A percentile compares a stretch with the other conserved stretches of the same genome.
Evolutionary conservation across 1,140 invertebrate genomes (phyloP).

Genomic region (Orius laevigatus): DNA sequence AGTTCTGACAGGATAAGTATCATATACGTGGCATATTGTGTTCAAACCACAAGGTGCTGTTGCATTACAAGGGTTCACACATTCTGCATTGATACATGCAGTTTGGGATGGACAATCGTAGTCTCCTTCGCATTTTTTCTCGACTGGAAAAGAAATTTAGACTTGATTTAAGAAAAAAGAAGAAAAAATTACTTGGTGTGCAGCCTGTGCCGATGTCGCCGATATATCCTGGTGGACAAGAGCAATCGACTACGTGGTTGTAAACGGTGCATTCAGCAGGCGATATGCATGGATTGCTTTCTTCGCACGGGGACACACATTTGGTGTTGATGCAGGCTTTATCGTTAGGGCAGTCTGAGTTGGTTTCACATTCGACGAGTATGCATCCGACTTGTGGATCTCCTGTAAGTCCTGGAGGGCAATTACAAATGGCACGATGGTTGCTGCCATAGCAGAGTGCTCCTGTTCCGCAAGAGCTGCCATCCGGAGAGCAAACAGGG

Average conservation of each 20-base stretch:
- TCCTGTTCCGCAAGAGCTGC: conserved; percentile 45
- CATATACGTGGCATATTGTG: conserved; percentile 58
- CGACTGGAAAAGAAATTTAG: conserved; percentile 23
- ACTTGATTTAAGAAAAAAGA: conserved; percentile 1
- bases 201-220: conserved; percentile 50
- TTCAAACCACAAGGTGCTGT: conserved; percentile 68
- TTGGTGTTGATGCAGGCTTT: conserved; percentile 63
- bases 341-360: conserved; percentile 54
- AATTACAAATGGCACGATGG: conserved; percentile 65
- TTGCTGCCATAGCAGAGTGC: conserved; percentile 60
- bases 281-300: conserved; percentile 43
- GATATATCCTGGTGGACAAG: conserved; percentile 59
- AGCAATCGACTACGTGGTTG: conserved; percentile 56
- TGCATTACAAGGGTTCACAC: conserved; percentile 65
- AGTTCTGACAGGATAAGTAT: conserved; percentile 66
- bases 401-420: conserved; percentile 58
- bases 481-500: conserved; percentile 51
- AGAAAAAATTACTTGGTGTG: conserved; percentile 29
- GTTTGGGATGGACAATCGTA: conserved; percentile 64
- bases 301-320: conserved; percentile 58
- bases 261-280: conserved; percentile 57
- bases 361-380: conserved; percentile 55
- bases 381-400: conserved; percentile 60
- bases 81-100: conserved; percentile 63
- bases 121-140: conserved; percentile 60